These are phyloP conservation scores for Spilogale gracilis DNA, from an alignment of 2,113 vertebrate species.

Conservation along the genomic window DNA sequence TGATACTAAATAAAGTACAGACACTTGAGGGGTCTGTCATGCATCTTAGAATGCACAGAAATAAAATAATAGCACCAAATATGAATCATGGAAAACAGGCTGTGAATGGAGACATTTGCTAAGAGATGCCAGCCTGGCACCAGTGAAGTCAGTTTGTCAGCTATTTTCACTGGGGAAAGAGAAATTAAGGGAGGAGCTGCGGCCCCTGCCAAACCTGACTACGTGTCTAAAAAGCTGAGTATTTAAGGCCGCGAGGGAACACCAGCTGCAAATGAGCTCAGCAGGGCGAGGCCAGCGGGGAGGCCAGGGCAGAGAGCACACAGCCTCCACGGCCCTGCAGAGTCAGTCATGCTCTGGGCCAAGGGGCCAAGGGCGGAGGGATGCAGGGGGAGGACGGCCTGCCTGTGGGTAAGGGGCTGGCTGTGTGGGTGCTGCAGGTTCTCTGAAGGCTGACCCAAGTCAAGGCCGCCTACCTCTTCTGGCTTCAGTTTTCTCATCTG, in stretches of 20 bases:
- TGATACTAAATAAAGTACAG: neutral
- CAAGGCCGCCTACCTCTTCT: neutral
- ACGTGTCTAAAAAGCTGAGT: neutral
- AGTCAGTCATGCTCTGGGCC: neutral
- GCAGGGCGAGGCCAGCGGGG: neutral
- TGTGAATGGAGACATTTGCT: neutral
- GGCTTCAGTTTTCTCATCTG: neutral
- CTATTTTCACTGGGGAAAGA: slow-evolving; percentile 47
- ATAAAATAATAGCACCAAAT: neutral
- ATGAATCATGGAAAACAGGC: neutral
- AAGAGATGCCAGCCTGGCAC: neutral
- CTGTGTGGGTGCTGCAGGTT: rapidly evolving
- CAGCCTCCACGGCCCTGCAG: neutral
- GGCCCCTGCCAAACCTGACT: slow-evolving; percentile 9
- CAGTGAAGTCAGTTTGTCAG: neutral
- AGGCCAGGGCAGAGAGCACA: neutral
- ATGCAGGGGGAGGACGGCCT: rapidly evolving
- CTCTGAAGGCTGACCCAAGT: neutral
- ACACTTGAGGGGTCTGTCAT: neutral
- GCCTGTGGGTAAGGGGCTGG: neutral
- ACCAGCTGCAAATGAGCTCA: slow-evolving; percentile 56
- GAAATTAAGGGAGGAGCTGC: neutral
- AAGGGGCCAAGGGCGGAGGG: neutral
- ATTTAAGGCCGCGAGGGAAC: neutral
- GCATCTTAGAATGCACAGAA: neutral